These are phyloP conservation scores for Leptobrachium leishanense DNA, from an alignment of 2,113 vertebrate species.

Conservation along the genomic window DNA sequence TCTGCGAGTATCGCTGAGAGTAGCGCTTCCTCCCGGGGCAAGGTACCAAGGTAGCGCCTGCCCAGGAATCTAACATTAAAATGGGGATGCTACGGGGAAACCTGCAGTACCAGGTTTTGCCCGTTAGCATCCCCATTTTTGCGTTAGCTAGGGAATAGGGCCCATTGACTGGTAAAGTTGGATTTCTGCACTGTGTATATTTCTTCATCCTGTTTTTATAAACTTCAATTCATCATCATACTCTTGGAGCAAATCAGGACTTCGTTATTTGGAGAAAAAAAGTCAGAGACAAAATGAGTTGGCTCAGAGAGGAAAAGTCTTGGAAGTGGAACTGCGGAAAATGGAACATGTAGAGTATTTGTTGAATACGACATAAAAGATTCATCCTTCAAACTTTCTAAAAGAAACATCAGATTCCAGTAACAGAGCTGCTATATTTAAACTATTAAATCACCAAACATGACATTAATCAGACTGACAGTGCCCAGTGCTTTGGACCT, in stretches of 20 bases:
- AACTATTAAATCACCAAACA: slow-evolving; percentile 34
- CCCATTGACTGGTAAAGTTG: slow-evolving; percentile 15
- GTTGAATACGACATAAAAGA: slow-evolving; percentile 14
- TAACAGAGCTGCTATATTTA: slow-evolving; percentile 31
- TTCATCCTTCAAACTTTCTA: slow-evolving; percentile 28
- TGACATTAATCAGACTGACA: slow-evolving; percentile 34
- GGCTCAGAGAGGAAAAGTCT: slow-evolving; percentile 25
- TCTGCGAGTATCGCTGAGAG: too few relatives aligned
- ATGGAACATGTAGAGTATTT: slow-evolving; percentile 13
- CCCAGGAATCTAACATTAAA: too few relatives aligned
- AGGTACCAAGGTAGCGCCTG: too few relatives aligned
- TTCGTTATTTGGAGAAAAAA: slow-evolving; percentile 8
- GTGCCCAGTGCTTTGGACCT: neutral
- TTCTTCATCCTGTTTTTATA: slow-evolving; percentile 10
- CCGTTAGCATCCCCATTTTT: too few relatives aligned
- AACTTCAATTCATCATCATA: slow-evolving; percentile 16
- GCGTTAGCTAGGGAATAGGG: too few relatives aligned
- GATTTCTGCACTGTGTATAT: slow-evolving; percentile 1
- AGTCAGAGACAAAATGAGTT: slow-evolving; percentile 21
- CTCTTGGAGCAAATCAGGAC: neutral
- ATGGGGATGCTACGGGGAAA: too few relatives aligned
- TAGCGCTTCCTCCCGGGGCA: too few relatives aligned
- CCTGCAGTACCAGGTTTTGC: too few relatives aligned
- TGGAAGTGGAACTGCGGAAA: slow-evolving; percentile 10
- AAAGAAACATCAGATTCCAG: slow-evolving; percentile 40